Conservation (phyloP, 2,797 vertebrate genomes). For the Synanceia verrucosa region DNA sequence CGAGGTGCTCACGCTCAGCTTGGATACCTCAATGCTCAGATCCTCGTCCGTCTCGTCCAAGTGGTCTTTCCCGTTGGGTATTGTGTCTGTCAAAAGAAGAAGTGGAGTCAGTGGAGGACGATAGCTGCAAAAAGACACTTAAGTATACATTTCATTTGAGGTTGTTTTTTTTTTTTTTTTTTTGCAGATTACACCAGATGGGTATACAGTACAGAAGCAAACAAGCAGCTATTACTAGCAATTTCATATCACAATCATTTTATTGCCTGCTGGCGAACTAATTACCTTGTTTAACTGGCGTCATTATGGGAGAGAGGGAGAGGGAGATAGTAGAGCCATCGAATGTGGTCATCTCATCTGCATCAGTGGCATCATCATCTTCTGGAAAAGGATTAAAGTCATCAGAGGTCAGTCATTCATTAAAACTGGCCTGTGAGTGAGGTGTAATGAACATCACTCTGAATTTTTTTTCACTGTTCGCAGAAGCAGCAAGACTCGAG, state of each 20-base stretch:
- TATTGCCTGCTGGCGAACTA: not conserved
- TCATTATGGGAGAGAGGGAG: slow-evolving; percentile 92
- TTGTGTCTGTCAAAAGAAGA: slow-evolving; percentile 74
- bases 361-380: slow-evolving; percentile 80
- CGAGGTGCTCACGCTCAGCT: slow-evolving; percentile 86
- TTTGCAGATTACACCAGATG: slow-evolving; percentile 6
- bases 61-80: slow-evolving; percentile 91
- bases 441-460: not conserved
- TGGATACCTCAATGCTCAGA: slow-evolving; percentile 87
- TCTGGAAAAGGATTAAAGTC: slow-evolving; percentile 57
- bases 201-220: not conserved
- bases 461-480: not conserved
- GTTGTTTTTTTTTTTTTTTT: not conserved
- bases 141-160: not conserved
- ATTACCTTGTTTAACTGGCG: slow-evolving; percentile 88
- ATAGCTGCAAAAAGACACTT: not conserved
- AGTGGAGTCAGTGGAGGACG: slow-evolving; percentile 22
- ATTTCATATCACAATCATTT: not conserved
- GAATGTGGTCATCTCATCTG: slow-evolving; percentile 82
- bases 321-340: slow-evolving; percentile 89
- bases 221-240: not conserved
- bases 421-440: not conserved
- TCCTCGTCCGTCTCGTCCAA: slow-evolving; percentile 86
- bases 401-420: slow-evolving; percentile 9
- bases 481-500: not conserved